phyloP scores from a whole-genome alignment of 2,888 invertebrate genomes.

The Cheilosia grossa region DNA sequence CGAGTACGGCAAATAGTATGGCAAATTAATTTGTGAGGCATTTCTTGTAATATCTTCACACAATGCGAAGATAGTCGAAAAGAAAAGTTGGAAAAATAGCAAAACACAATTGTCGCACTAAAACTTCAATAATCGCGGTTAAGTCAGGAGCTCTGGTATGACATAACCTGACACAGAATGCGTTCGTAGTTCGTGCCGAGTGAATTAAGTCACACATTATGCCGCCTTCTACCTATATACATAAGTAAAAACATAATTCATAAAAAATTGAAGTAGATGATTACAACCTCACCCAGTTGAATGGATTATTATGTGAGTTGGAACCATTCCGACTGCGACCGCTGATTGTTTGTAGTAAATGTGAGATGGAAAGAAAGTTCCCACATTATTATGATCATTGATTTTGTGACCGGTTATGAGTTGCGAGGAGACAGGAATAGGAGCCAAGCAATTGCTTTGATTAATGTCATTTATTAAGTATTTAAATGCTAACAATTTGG shows the following conservation, averaged over 20 bases:
- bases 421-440: too few relatives aligned
- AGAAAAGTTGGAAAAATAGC: not conserved
- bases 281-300: constrained; percentile 27
- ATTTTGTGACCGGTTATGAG: not conserved
- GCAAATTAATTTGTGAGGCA: constrained; percentile 21
- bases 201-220: constrained; percentile 20
- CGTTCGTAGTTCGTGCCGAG: constrained; percentile 26
- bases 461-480: not conserved
- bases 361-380: constrained; percentile 40
- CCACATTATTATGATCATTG: constrained; percentile 27
- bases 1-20: constrained; percentile 4
- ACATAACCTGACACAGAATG: constrained; percentile 54
- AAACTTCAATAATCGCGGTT: constrained; percentile 43
- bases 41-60: constrained; percentile 10
- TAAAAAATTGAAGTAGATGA: constrained; percentile 25
- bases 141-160: constrained; percentile 48
- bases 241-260: not conserved
- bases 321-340: not conserved
- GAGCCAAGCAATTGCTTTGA: not conserved
- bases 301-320: constrained; percentile 9
- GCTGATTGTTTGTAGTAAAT: not conserved
- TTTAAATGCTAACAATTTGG: not conserved
- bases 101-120: constrained; percentile 10
- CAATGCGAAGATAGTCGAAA: not conserved
- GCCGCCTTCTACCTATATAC: constrained; percentile 2